These are phyloP conservation scores for Semnornis frantzii DNA, from an alignment of 2,113 vertebrate species.

Conservation along the genomic window DNA sequence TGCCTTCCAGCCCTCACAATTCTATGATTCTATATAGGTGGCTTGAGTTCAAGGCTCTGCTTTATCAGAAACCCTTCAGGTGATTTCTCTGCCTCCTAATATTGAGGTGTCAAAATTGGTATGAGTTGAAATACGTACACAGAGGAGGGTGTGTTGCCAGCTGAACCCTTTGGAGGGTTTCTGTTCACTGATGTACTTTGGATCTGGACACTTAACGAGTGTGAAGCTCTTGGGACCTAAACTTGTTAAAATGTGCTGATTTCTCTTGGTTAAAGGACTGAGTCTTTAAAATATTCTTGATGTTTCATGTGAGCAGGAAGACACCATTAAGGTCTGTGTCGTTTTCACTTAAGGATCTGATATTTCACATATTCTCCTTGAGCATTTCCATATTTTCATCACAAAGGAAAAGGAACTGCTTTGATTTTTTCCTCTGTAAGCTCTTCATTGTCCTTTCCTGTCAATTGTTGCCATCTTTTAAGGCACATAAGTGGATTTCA, in stretches of 20 bases:
- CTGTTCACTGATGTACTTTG: not conserved
- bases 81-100: not conserved
- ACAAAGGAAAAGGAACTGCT: not conserved
- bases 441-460: not conserved
- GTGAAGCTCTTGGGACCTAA: not conserved
- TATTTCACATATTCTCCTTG: not conserved
- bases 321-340: not conserved
- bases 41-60: not conserved
- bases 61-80: not conserved
- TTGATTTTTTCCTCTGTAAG: not conserved
- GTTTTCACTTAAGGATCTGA: not conserved
- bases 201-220: not conserved
- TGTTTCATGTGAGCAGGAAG: not conserved
- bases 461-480: not conserved
- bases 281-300: not conserved
- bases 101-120: not conserved
- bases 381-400: not conserved
- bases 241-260: not conserved
- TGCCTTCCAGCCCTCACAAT: no score
- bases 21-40: not conserved
- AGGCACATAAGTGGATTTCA: not conserved
- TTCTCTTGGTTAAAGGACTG: not conserved
- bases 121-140: not conserved
- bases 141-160: not conserved
- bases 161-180: not conserved